phyloP scores from a whole-genome alignment of 2,113 vertebrate species.

The Rhombomys opimus region DNA sequence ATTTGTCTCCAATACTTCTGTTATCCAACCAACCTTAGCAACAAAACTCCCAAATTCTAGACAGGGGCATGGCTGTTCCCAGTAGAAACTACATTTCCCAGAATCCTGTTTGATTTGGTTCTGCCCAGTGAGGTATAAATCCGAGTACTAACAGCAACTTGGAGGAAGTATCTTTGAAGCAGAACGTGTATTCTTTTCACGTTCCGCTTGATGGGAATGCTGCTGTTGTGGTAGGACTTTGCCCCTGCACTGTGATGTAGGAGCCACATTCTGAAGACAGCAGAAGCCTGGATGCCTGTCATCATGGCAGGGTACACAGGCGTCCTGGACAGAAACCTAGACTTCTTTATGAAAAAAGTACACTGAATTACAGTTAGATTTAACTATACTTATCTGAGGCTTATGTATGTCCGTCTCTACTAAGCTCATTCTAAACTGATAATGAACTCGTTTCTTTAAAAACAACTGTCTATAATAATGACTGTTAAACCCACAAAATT shows the following conservation, averaged over 20 bases:
- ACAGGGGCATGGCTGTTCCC: neutral
- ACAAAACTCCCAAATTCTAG: neutral
- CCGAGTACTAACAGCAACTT: neutral
- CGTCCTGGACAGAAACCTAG: neutral
- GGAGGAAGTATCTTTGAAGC: neutral
- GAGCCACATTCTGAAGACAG: neutral
- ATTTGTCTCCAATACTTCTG: neutral
- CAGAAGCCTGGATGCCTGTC: neutral
- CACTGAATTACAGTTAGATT: neutral
- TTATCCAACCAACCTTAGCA: neutral
- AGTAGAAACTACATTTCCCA: slow-evolving; percentile 47
- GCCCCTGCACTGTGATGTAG: neutral
- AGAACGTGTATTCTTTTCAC: neutral
- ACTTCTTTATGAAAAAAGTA: neutral
- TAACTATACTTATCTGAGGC: neutral
- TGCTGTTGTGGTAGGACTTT: neutral
- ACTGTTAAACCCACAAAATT: slow-evolving; percentile 27
- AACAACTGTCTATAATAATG: neutral
- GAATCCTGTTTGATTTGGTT: neutral
- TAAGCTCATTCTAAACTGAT: neutral
- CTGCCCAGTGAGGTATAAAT: neutral
- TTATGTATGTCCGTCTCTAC: neutral
- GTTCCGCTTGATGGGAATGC: neutral
- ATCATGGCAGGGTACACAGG: neutral
- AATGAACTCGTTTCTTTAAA: neutral